A percentile compares a stretch with the other conserved stretches of the same genome.
Evolutionary conservation across 2,113 vertebrate species (phyloP).

Genomic region (Atractosteus spatula): DNA sequence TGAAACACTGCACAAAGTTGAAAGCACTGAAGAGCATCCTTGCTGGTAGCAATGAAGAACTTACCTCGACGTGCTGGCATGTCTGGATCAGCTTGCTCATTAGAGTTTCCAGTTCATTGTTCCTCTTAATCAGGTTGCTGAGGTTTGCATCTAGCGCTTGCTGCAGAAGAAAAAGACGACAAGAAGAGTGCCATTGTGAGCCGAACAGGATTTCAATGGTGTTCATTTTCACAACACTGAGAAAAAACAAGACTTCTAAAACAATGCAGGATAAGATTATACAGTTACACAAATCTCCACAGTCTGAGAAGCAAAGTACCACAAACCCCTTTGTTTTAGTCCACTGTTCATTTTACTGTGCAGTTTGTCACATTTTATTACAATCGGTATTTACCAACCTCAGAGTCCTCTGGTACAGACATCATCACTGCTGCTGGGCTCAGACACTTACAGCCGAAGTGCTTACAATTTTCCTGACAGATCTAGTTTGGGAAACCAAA

Average conservation of each 20-base stretch:
- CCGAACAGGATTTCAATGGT: constrained; percentile 34
- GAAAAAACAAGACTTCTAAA: constrained; percentile 22
- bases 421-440: constrained; percentile 43
- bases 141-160: constrained; percentile 95
- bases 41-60: constrained; percentile 29
- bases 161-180: constrained; percentile 61
- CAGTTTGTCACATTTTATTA: constrained; percentile 31
- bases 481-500: constrained; percentile 49
- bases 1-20: background rate
- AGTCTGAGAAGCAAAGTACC: too few species aligned
- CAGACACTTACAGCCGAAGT: constrained; percentile 32
- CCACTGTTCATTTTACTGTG: constrained; percentile 4
- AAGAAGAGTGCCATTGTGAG: constrained; percentile 15
- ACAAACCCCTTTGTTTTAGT: too few species aligned
- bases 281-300: too few species aligned
- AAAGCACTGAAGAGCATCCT: background rate
- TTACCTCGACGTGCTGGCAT: constrained; percentile 96
- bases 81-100: constrained; percentile 97
- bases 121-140: constrained; percentile 95
- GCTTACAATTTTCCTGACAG: constrained; percentile 51
- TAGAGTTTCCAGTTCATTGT: constrained; percentile 93
- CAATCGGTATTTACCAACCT: constrained; percentile 28
- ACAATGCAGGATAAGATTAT: too few species aligned
- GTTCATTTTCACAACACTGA: constrained; percentile 22
- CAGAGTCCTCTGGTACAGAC: constrained; percentile 27